These are phyloP conservation scores for Eretmocerus hayati DNA, from an alignment of 2,888 invertebrate species.

Conservation along the genomic window DNA sequence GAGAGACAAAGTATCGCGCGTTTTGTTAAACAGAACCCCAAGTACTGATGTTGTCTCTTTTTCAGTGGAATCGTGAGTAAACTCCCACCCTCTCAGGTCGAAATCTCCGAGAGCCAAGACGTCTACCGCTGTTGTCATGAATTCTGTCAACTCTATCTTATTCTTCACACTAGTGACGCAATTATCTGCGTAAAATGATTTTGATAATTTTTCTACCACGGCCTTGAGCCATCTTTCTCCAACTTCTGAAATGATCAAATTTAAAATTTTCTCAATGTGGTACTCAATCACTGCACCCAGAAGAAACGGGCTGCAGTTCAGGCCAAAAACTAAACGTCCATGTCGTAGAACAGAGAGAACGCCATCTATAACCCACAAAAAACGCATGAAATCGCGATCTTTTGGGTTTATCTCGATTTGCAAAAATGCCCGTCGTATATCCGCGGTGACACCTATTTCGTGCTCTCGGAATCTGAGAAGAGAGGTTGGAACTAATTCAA, in stretches of 20 bases:
- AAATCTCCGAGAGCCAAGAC: conserved; percentile 23
- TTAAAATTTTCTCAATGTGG: conserved; percentile 18
- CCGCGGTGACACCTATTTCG: not conserved
- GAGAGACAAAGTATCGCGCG: conserved; percentile 15
- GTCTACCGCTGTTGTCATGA: conserved; percentile 10
- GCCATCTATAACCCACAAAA: conserved; percentile 26
- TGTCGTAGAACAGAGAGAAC: conserved; percentile 20
- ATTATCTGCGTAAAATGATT: conserved; percentile 25
- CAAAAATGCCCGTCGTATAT: conserved; percentile 22
- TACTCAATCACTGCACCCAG: conserved; percentile 27
- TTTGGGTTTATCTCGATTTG: conserved; percentile 21
- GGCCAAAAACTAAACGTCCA: conserved; percentile 28
- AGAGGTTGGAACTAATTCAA: not conserved
- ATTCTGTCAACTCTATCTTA: conserved; percentile 11
- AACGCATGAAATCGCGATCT: conserved; percentile 26
- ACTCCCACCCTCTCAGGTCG: conserved; percentile 25
- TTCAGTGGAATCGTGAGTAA: conserved; percentile 6
- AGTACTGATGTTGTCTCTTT: conserved; percentile 17
- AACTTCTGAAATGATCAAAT: not conserved
- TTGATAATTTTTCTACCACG: conserved; percentile 18
- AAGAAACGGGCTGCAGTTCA: conserved; percentile 26
- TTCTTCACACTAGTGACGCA: conserved; percentile 23
- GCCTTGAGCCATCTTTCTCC: not conserved
- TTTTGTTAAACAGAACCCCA: conserved; percentile 21
- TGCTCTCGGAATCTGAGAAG: not conserved